Evolutionary conservation across 30 jellyfish, hydroid and myxozoan genomes (phyloP).

Genomic region (Pseudorhiza aurosa): DNA sequence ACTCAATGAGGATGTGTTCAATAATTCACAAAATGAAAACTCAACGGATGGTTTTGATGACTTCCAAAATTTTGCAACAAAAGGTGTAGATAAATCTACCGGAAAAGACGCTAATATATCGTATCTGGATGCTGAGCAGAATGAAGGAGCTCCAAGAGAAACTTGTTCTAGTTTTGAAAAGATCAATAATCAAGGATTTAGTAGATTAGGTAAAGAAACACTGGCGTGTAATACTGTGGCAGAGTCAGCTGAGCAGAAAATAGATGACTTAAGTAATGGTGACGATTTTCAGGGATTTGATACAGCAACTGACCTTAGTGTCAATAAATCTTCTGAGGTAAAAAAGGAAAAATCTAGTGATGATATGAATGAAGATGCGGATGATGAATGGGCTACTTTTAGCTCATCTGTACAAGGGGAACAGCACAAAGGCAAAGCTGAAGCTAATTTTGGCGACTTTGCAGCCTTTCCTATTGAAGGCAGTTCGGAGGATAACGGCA

Average conservation of each 20-base stretch:
- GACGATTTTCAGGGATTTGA: constrained; percentile 19
- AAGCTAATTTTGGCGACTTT: background rate
- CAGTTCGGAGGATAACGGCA: background rate
- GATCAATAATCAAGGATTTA: background rate
- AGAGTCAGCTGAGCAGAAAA: background rate
- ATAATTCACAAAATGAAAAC: background rate
- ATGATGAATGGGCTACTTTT: constrained; percentile 16
- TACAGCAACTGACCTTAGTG: background rate
- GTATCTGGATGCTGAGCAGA: background rate
- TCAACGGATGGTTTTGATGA: background rate
- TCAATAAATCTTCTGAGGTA: background rate
- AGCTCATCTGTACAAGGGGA: background rate
- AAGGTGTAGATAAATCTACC: background rate
- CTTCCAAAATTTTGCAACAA: background rate
- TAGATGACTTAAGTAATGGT: background rate
- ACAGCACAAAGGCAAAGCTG: background rate
- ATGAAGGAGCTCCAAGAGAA: background rate
- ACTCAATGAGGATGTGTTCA: no score
- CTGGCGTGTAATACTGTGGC: no score
- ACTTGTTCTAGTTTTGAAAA: background rate
- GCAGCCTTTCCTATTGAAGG: constrained; percentile 11
- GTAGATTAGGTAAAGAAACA: background rate
- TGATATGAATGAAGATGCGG: background rate
- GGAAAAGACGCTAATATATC: background rate
- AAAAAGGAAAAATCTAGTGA: background rate